Base-by-base conservation (phyloP, 2,113 vertebrate species). In the Zingel zingel region DNA sequence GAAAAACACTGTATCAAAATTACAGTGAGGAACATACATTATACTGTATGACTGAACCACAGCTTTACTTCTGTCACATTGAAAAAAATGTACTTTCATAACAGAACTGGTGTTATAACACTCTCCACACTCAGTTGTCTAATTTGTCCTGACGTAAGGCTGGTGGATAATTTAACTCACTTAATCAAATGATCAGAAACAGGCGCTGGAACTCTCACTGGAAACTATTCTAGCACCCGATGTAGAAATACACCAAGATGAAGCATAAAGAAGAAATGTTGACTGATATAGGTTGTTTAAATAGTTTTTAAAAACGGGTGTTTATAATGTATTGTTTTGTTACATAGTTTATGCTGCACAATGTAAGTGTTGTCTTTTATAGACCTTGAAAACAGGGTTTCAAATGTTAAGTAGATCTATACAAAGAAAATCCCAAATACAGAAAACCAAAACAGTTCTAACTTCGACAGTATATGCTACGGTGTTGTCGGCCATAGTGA, bases 151-250 rank as follows among this genome's bases (percentile, higher is more conserved):
- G 48, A 61, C 4, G n/a, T 47, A 23, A 23, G 33, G 27, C 25
- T n/a, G 8, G 30, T 54, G 58, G 36, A 71, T 53, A 23, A 83
- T 78, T 71, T 39, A 62, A 77, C 54, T 58, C 8, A 74, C 14
- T 84, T 74, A 66, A 81, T 79, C 8, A 36, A n/a, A 67, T 76
- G 25, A 68, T 72, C 56, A 81, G 73, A 86, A 72, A 50, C 57
- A 65, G 57, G 45, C 50, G 25, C 9, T 45, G 27, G 36, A 50
- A 30, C 39, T 59, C 62, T 67, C 30, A 80, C 2, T 33, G 36
- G 61, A 48, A 76, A 50, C 16, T 36, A 23, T 21, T 75, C 39
- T 73, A 27, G 45, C 33, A 23, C 30, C 6, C n/a, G n/a, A 27
- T 83, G 14, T 3, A 47, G 13, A 81, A 69, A 57, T 36, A 53